Evolutionary conservation across 2,888 invertebrate genomes (phyloP).

Genomic region (Noctua fimbriata): DNA sequence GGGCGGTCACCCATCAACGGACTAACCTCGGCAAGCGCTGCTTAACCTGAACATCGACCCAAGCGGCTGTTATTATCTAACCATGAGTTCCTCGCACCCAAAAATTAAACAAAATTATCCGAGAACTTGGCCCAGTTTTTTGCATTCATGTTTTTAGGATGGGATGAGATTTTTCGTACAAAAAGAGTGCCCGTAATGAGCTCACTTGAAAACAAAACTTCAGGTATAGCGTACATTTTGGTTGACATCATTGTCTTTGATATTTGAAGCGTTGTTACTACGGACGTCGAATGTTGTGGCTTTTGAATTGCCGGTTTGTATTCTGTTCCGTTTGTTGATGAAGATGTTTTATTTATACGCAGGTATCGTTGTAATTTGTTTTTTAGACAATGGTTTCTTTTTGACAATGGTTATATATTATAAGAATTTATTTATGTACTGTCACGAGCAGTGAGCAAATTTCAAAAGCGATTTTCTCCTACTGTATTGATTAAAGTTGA

Average conservation of each 20-base stretch:
- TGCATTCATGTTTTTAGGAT: constrained; percentile 42
- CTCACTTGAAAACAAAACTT: constrained; percentile 77
- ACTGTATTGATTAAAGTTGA: too few relatives aligned
- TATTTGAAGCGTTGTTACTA: constrained; percentile 69
- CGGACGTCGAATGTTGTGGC: constrained; percentile 45
- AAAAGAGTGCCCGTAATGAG: constrained; percentile 76
- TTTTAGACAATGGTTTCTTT: constrained; percentile 28
- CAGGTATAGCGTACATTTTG: constrained; percentile 69
- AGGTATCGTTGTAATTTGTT: constrained; percentile 23
- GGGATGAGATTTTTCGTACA: constrained; percentile 58
- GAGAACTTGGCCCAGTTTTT: constrained; percentile 55
- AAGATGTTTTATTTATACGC: constrained; percentile 8
- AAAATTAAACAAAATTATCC: constrained; percentile 30
- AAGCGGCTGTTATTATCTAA: too few relatives aligned
- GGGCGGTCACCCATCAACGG: too few relatives aligned
- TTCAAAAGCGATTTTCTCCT: too few relatives aligned
- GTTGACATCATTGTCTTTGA: constrained; percentile 72
- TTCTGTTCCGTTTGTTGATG: constrained; percentile 35
- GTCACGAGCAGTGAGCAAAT: not conserved
- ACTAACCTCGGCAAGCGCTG: too few relatives aligned
- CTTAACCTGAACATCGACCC: too few relatives aligned
- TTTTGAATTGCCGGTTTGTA: constrained; percentile 47
- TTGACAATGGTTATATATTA: constrained; percentile 8
- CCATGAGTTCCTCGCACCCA: not conserved
- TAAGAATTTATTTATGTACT: not conserved